Percentiles rank a stretch among this genome's conserved stretches.
phyloP scores from a whole-genome alignment of 2,797 vertebrate genomes.

The Paguma larvata region DNA sequence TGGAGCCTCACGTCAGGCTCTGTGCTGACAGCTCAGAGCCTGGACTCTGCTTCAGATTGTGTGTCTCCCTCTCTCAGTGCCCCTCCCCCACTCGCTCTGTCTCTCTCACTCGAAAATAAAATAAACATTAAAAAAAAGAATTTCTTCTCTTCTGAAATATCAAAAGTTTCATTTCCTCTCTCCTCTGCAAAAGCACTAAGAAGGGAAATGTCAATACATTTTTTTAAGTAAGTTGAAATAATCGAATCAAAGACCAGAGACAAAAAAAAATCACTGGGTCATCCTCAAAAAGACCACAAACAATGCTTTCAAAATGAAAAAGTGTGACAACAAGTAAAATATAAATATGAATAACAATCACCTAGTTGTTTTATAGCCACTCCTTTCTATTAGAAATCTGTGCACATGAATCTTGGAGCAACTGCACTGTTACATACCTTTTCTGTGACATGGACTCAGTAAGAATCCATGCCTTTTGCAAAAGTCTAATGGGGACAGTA shows the following conservation, averaged over 20 bases:
- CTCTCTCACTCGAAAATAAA: too few relatives aligned
- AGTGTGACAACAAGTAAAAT: background rate
- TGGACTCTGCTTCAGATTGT: too few relatives aligned
- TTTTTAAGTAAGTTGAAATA: background rate
- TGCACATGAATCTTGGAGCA: background rate
- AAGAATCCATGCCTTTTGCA: conserved; percentile 1
- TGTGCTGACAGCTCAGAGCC: too few relatives aligned
- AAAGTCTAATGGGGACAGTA: background rate
- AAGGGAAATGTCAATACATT: background rate
- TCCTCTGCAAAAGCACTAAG: background rate
- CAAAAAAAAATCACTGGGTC: background rate
- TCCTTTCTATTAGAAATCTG: background rate
- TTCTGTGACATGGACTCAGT: background rate
- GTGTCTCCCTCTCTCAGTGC: too few relatives aligned
- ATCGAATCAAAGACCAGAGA: background rate
- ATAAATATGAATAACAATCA: background rate
- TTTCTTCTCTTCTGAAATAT: conserved; percentile 32
- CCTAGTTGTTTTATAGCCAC: background rate
- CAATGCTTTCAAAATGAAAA: background rate
- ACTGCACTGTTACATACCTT: background rate
- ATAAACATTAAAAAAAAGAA: background rate
- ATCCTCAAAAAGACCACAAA: background rate
- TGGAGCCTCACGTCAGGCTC: too few relatives aligned
- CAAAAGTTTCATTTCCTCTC: background rate
- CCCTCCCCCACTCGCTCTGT: too few relatives aligned